Conservation (phyloP, 2,888 invertebrate genomes). For the Leptogaster cylindrica region DNA sequence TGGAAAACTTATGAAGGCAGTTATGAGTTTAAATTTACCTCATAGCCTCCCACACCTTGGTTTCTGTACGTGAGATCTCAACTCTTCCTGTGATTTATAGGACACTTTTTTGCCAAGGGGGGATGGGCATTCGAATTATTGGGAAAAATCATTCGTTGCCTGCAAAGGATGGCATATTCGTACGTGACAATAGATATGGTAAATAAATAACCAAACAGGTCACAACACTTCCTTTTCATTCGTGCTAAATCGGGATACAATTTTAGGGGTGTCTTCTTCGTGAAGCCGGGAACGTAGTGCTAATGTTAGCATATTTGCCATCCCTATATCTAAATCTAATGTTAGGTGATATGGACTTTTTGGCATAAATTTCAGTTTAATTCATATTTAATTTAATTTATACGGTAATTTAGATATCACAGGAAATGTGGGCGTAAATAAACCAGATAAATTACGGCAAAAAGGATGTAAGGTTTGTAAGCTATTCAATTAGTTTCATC, state of each 20-base stretch:
- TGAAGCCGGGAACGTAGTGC: no score
- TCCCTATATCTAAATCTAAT: no score
- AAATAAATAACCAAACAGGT: not conserved
- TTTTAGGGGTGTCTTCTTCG: not conserved
- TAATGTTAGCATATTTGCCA: no score
- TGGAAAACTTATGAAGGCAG: not conserved
- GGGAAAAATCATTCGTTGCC: not conserved
- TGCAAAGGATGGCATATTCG: not conserved
- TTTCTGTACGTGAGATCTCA: not conserved
- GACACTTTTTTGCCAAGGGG: not conserved
- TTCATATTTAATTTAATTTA: not conserved
- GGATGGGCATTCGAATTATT: not conserved
- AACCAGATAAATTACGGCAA: no score
- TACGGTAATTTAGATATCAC: not conserved
- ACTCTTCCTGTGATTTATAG: not conserved
- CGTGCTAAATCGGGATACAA: not conserved
- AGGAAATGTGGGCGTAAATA: no score
- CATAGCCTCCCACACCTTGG: not conserved
- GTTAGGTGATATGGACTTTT: no score
- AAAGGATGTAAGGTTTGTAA: no score
- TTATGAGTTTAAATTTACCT: constrained; percentile 10
- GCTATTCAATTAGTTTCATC: no score
- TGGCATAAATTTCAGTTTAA: not conserved
- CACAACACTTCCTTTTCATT: not conserved
- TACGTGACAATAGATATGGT: constrained; percentile 1